Evolutionary conservation across 2,113 vertebrate species (phyloP), one percentile per base, ranked within the genome.

Genomic region (Protomyctophum bolini): DNA sequence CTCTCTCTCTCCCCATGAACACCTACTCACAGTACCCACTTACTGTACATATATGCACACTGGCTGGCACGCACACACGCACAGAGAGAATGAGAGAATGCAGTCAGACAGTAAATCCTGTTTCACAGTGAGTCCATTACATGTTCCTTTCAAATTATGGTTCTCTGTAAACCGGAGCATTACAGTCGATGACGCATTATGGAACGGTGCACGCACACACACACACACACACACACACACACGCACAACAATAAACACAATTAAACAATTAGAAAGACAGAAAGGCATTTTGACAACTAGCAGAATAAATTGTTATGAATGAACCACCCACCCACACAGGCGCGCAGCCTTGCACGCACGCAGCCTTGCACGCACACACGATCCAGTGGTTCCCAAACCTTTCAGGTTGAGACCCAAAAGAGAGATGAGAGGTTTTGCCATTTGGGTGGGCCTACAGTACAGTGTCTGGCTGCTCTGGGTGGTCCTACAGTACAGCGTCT

Each of bases 41-140:
- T 41, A n/a, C n/a, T n/a, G n/a, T n/a, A 41, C 33, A 41, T 41
- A 41, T 41, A 3, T 41, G 33, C 33, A 41, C 33, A 7, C 58
- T 33, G 29, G 55, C 64, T 12, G 6, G 68, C 72, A 70, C 73
- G 69, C 76, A 62, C 46, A 67, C 12, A 65, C 11, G 51, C 10
- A 58, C 58, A 72, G 0, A 33, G 70, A 78, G 54, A 87, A 66
- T 61, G 75, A 77, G 33, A 41, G 33, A 9, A 65, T n/a, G 14
- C 51, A 14, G 70, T 75, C 72, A 79, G 69, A 54, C 73, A 79
- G 12, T 46, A 83, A 80, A 89, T 86, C 86, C 82, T 69, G 41
- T 83, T 87, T 85, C 83, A 86, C 83, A 75, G 70, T 67, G 64
- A 57, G 83, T 85, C 84, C 79, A 55, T 67, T 63, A 63, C 76